Evolutionary conservation across 2,888 invertebrate species (phyloP).

Genomic region (Empis livida): DNA sequence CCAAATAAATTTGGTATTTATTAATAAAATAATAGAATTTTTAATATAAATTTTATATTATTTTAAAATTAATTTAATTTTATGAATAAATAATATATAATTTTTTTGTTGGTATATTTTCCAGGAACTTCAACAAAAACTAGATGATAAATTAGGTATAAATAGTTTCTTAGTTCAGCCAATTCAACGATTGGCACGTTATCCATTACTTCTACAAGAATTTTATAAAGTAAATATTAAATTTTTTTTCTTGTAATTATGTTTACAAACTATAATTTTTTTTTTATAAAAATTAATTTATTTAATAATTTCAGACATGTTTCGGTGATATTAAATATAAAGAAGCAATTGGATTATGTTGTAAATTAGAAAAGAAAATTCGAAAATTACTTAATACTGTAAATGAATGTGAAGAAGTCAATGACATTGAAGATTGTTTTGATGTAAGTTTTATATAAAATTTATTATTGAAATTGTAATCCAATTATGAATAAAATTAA

Average conservation of each 20-base stretch:
- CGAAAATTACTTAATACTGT: constrained; percentile 28
- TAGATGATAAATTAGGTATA: constrained; percentile 33
- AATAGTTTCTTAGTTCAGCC: constrained; percentile 35
- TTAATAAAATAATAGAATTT: background rate
- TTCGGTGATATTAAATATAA: constrained; percentile 28
- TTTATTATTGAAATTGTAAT: too few relatives aligned
- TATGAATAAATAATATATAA: background rate
- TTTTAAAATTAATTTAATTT: too few relatives aligned
- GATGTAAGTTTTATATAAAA: constrained; percentile 19
- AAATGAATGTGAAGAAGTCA: constrained; percentile 34
- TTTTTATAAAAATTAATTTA: too few relatives aligned
- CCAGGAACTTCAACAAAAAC: constrained; percentile 29
- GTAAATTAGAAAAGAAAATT: constrained; percentile 31
- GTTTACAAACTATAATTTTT: too few relatives aligned
- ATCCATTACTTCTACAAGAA: constrained; percentile 29
- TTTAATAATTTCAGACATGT: constrained; percentile 7
- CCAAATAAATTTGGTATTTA: too few relatives aligned
- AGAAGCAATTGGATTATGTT: constrained; percentile 31
- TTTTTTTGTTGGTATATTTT: constrained; percentile 5
- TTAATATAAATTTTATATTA: background rate
- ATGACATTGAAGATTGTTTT: constrained; percentile 31
- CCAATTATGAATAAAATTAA: too few relatives aligned
- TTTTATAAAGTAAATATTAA: constrained; percentile 26
- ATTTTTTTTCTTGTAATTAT: constrained; percentile 12
- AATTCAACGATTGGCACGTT: constrained; percentile 35